Base-by-base conservation (phyloP, 2,113 vertebrate genomes). In the Willisornis vidua region DNA sequence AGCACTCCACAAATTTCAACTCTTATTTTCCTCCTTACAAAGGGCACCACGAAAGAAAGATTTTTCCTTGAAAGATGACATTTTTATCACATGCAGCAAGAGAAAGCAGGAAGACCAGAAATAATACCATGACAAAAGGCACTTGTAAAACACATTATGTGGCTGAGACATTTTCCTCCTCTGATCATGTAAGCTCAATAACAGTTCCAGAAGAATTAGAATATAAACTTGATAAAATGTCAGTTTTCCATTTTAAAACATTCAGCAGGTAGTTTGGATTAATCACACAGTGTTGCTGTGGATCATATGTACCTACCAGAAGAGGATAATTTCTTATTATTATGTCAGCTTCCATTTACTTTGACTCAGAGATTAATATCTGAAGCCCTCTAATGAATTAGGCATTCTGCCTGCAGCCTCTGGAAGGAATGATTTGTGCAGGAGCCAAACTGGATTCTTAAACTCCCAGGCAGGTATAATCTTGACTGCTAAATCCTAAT, bases 241-340 rank as follows among this genome's bases (percentile, higher is more conserved):
- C 82, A 76, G 51, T 80, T 94, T 91, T 91, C 43, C 58, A 73
- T 73, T 94, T 93, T 79, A 80, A 94, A 96, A 62, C n/a, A 31
- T 62, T 74, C 49, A 91, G 49, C 26, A 90, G 49, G 31, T 66
- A 82, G 76, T 77, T 79, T 90, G 63, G 46, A 93, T 91, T 87
- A 90, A 94, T 70, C 76, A 62, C 54, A 70, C 4, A 0, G 20
- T 26, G 54, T 39, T 82, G 70, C 74, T 89, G 25, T 52, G 59
- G 78, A 66, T 82, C n/a, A 43, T 19, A 58, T 9, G 8, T 35
- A 83, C 43, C 78, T 90, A 94, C 12, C 14, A 85, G 59, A 76
- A 82, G 29, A 46, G 55, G 35, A 43, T 83, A 73, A 66, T 74
- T 93, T 83, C 89, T 85, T 80, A 89, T 35, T 71, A 82, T 73